Base-by-base conservation (phyloP, 2,113 vertebrate species). In the Zosterops borbonicus region DNA sequence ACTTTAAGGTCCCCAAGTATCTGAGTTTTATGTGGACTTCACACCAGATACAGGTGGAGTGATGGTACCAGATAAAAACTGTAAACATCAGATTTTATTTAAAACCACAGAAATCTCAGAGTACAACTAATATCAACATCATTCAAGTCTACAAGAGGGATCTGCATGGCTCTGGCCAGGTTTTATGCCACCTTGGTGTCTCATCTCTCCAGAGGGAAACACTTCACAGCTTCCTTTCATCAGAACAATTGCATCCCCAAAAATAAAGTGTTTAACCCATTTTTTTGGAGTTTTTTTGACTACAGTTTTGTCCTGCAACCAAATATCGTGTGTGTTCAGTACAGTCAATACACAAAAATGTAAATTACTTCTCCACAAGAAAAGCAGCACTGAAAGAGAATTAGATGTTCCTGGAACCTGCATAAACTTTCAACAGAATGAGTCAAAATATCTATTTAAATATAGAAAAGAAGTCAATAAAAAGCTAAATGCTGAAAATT, bases 291-390 rank as follows among this genome's bases (percentile, higher is more conserved):
- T 0, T 31, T 63, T 24, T 82, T 55, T 68, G 11, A 73, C 50
- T 83, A 37, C 33, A 70, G 60, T 28, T 92, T 78, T n/a, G 49
- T 89, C 58, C 73, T 68, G 65, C 49, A 86, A 93, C 63, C 83
- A 89, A 89, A 42, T 56, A 74, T 47, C 60, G 25, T 70, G 65
- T 71, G 80, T 10, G 3, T 56, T 71, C 70, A 71, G 83, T 25
- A 91, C 56, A 92, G 85, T 90, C 90, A 80, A 91, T 56, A 81
- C 68, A 75, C 25, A 96, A 91, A 95, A 95, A 95, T 78, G 88
- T 77, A 86, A 90, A 97, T 94, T 67, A 78, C 75, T 95, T 93
- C 82, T 95, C 75, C 88, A 90, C 93, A 94, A 93, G 64, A 92
- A 97, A 95, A 90, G 85, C 82, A 88, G 52, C 47, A 81, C 52